Conservation (phyloP, 2,797 vertebrate genomes). For the Menidia menidia region DNA sequence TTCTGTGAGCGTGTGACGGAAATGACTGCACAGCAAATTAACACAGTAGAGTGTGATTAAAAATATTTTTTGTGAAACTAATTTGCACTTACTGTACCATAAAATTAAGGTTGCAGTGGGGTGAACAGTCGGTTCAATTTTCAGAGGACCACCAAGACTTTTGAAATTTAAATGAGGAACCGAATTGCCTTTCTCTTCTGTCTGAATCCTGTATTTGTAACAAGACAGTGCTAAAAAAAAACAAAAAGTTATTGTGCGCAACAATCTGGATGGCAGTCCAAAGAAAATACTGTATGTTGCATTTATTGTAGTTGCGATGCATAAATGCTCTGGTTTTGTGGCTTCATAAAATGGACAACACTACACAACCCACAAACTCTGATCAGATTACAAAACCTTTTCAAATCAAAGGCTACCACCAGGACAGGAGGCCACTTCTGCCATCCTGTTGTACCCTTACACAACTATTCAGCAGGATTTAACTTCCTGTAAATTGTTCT, state of each 20-base stretch:
- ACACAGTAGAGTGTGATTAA: constrained; percentile 80
- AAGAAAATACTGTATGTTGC: too few species aligned
- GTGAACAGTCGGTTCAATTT: constrained; percentile 80
- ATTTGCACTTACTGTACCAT: constrained; percentile 86
- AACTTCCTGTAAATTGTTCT: too few species aligned
- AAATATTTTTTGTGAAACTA: constrained; percentile 82
- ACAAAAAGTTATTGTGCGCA: constrained; percentile 1
- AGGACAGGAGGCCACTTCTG: background rate
- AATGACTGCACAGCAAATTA: constrained; percentile 82
- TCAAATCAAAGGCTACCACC: background rate
- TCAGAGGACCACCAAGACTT: constrained; percentile 82
- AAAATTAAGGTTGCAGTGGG: constrained; percentile 82
- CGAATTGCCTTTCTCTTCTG: constrained; percentile 73
- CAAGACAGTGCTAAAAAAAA: constrained; percentile 40
- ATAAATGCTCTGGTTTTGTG: too few species aligned
- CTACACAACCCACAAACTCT: background rate
- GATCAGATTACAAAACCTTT: background rate
- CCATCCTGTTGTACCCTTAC: background rate
- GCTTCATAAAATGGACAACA: background rate
- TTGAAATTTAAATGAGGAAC: constrained; percentile 84
- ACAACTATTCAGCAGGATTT: too few species aligned
- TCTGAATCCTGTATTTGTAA: constrained; percentile 64
- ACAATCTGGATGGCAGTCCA: constrained; percentile 7
- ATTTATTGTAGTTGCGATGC: too few species aligned
- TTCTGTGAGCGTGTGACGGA: constrained; percentile 66